Percentiles rank a stretch among this genome's conserved stretches.
phyloP scores from a whole-genome alignment of 2,797 vertebrate genomes.

The Sebastes umbrosus region DNA sequence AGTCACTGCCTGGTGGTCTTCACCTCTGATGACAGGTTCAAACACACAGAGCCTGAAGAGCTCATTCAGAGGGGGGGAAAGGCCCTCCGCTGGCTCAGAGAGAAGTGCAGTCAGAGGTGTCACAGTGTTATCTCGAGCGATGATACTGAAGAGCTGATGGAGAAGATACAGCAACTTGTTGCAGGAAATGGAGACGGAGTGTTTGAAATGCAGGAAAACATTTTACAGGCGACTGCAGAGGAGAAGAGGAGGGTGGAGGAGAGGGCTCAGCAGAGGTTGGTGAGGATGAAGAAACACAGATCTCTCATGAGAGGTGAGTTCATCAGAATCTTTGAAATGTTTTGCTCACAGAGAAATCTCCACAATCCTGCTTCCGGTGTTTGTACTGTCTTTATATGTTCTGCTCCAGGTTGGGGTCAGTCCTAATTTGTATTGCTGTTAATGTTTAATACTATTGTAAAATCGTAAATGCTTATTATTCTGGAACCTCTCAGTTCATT shows the following conservation, averaged over 20 bases:
- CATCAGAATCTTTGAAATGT: background rate
- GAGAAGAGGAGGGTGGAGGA: constrained; percentile 53
- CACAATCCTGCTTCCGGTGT: background rate
- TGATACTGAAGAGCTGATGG: constrained; percentile 40
- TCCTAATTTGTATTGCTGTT: too few relatives aligned
- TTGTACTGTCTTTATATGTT: too few relatives aligned
- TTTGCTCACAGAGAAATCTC: background rate
- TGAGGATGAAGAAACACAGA: constrained; percentile 55
- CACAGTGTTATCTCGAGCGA: constrained; percentile 34
- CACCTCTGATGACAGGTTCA: background rate
- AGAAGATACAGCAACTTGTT: constrained; percentile 55
- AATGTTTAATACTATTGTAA: too few relatives aligned
- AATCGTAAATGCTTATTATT: fast-evolving
- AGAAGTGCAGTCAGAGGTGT: constrained; percentile 61
- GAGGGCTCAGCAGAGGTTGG: constrained; percentile 53
- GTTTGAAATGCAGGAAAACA: constrained; percentile 51
- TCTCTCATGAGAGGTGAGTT: constrained; percentile 54
- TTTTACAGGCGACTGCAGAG: constrained; percentile 21
- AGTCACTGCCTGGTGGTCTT: constrained; percentile 67
- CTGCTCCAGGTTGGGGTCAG: too few relatives aligned
- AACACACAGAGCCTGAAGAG: background rate
- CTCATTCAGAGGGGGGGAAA: background rate
- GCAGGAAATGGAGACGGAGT: constrained; percentile 43
- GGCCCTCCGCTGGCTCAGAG: constrained; percentile 56
- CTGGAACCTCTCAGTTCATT: too few relatives aligned